These are phyloP conservation scores for Lynx canadensis DNA, from an alignment of 2,113 vertebrate species.

Conservation along the genomic window DNA sequence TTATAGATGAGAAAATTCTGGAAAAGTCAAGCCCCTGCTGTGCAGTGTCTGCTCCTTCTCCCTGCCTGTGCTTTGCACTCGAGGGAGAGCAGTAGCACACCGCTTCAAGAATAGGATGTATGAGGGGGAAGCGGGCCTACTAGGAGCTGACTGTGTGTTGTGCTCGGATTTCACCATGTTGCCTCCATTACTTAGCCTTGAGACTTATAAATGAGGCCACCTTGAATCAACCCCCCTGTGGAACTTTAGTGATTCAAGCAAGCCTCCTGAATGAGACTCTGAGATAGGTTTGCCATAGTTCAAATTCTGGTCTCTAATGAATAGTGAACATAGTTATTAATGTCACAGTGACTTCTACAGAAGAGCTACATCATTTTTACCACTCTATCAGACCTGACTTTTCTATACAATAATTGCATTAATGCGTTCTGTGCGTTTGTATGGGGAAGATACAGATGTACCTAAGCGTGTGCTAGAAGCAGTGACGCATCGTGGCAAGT, in stretches of 20 bases:
- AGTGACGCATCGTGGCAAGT: neutral
- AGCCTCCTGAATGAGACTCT: conserved; percentile 43
- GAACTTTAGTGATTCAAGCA: conserved; percentile 36
- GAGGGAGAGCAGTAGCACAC: fast-evolving
- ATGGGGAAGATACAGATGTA: neutral
- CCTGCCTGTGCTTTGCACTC: neutral
- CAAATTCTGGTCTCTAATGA: conserved; percentile 21
- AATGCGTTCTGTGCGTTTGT: neutral
- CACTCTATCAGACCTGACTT: neutral
- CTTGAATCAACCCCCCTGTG: conserved; percentile 42
- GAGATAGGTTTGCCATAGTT: conserved; percentile 13
- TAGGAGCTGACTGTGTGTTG: neutral
- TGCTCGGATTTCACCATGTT: neutral
- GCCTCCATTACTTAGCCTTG: neutral
- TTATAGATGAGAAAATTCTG: neutral
- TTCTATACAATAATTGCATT: neutral
- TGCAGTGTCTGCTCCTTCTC: neutral
- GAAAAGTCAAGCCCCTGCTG: neutral
- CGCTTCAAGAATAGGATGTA: too few species aligned
- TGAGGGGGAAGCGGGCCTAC: neutral
- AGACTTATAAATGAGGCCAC: conserved; percentile 49
- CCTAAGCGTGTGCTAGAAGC: neutral
- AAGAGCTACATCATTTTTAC: neutral
- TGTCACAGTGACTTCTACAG: conserved; percentile 28
- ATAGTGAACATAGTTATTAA: conserved; percentile 41